Conservation (phyloP, 2,113 vertebrate genomes). For the Nannospalax galili region DNA sequence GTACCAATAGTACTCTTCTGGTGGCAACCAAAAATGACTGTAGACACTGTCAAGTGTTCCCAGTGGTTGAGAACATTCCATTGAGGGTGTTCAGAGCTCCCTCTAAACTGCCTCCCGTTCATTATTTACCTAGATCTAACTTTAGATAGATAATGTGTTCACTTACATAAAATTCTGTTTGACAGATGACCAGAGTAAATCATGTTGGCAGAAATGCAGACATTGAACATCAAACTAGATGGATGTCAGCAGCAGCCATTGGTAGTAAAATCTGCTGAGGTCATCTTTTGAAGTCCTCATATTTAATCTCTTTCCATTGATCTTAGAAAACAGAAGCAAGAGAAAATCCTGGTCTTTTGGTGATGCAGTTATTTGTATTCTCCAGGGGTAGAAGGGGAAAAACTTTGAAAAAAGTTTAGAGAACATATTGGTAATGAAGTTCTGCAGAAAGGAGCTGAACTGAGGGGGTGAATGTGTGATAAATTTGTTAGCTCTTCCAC, state of each 20-base stretch:
- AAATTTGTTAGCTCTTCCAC: slow-evolving; percentile 73
- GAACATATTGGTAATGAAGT: slow-evolving; percentile 70
- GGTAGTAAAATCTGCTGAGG: slow-evolving; percentile 46
- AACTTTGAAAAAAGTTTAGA: slow-evolving; percentile 28
- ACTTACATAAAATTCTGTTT: slow-evolving; percentile 52
- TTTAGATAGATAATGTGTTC: neutral
- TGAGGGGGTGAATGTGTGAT: slow-evolving; percentile 72
- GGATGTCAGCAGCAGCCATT: slow-evolving; percentile 30
- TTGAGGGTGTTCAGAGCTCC: neutral
- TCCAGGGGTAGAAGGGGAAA: slow-evolving; percentile 34
- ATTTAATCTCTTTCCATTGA: slow-evolving; percentile 47
- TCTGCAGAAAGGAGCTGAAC: slow-evolving; percentile 72
- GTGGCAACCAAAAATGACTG: slow-evolving; percentile 14
- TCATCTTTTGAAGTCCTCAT: slow-evolving; percentile 44
- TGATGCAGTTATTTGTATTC: slow-evolving; percentile 65
- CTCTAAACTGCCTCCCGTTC: neutral
- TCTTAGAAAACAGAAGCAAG: slow-evolving; percentile 62
- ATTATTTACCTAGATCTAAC: neutral
- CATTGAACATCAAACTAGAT: slow-evolving; percentile 10
- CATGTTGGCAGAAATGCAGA: slow-evolving; percentile 47
- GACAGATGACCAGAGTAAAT: neutral
- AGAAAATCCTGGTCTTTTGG: slow-evolving; percentile 55
- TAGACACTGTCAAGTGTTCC: neutral
- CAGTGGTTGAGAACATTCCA: neutral
- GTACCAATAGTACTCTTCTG: neutral